These are phyloP conservation scores for Pseudochirops cupreus DNA, from an alignment of 2,797 vertebrate genomes.

Conservation along the genomic window DNA sequence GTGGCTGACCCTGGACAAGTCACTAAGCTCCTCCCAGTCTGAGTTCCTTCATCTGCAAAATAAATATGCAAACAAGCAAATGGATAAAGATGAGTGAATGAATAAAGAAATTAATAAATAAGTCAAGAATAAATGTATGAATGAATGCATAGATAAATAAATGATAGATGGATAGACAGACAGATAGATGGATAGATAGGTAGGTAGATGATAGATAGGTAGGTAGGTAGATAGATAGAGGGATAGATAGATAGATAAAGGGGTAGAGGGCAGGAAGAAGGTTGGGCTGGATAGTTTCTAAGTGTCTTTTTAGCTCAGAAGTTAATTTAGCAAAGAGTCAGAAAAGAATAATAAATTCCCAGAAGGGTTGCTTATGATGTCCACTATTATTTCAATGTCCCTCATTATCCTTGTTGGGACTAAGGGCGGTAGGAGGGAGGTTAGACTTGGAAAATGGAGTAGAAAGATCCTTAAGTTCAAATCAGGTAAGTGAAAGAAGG, in stretches of 20 bases:
- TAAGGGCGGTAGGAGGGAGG: fast-evolving
- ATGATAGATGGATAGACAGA: no score
- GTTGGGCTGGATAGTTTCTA: not conserved
- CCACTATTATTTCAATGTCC: not conserved
- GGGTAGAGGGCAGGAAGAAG: not conserved
- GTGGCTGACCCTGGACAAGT: not conserved
- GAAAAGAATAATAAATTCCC: not conserved
- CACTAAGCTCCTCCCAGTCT: not conserved
- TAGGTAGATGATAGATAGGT: no score
- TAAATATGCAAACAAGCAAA: not conserved
- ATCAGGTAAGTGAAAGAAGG: no score
- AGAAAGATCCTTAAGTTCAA: not conserved
- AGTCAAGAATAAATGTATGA: no score
- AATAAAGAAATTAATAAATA: not conserved
- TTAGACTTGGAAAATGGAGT: not conserved
- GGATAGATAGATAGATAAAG: no score
- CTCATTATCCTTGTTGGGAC: not conserved
- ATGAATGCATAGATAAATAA: no score
- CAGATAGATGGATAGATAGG: no score
- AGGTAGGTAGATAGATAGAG: not conserved
- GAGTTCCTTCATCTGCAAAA: slow-evolving; percentile 2
- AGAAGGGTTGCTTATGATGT: not conserved
- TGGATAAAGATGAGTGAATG: no score
- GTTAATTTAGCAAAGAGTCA: not conserved
- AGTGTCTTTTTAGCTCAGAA: not conserved